These are phyloP conservation scores for Pimpla rufipes DNA, from an alignment of 2,888 invertebrate genomes.

Conservation along the genomic window DNA sequence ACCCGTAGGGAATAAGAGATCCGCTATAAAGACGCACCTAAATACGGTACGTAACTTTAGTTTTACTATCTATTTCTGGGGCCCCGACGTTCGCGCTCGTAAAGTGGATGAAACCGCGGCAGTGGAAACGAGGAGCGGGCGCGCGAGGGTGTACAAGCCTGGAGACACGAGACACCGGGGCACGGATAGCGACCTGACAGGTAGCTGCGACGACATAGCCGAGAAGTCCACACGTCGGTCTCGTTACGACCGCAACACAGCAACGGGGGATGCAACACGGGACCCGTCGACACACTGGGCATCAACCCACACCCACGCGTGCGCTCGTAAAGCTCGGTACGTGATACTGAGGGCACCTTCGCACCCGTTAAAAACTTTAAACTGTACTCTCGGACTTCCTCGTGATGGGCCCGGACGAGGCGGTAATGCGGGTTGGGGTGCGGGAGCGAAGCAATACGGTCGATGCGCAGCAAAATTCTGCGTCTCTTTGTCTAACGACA, in stretches of 20 bases:
- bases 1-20: slow-evolving; percentile 8
- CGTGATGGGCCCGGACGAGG: neutral
- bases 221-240: slow-evolving; percentile 42
- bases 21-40: slow-evolving; percentile 29
- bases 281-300: neutral
- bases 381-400: slow-evolving; percentile 10
- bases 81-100: slow-evolving; percentile 29
- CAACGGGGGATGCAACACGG: neutral
- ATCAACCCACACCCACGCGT: neutral
- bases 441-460: slow-evolving; percentile 16
- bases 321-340: slow-evolving; percentile 31
- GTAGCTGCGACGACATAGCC: slow-evolving; percentile 13
- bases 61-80: slow-evolving; percentile 39
- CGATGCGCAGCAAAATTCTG: slow-evolving; percentile 15
- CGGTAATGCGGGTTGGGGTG: neutral
- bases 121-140: slow-evolving; percentile 10
- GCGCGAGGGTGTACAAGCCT: neutral
- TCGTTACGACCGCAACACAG: slow-evolving; percentile 44
- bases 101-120: slow-evolving; percentile 19
- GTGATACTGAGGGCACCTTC: neutral
- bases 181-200: slow-evolving; percentile 23
- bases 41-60: slow-evolving; percentile 30
- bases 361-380: slow-evolving; percentile 37
- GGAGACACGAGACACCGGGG: neutral
- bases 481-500: neutral